Evolutionary conservation across 2,888 invertebrate species (phyloP).

Genomic region (Xanthostigma xanthostigma): DNA sequence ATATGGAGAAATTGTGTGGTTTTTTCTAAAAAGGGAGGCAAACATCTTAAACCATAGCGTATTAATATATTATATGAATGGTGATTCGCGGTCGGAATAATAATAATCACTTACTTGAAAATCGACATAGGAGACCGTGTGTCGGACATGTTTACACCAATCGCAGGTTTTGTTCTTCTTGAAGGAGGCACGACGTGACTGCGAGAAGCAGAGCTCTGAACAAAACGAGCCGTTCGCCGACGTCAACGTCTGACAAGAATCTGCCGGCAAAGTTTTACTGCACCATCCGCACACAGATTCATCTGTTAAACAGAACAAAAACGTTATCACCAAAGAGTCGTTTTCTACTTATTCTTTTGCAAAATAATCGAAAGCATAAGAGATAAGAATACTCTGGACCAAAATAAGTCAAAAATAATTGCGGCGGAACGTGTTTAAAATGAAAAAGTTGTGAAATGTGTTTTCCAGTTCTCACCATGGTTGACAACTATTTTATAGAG

Average conservation of each 20-base stretch:
- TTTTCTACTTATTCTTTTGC: too few species aligned
- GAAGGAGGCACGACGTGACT: constrained; percentile 76
- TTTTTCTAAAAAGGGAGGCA: too few species aligned
- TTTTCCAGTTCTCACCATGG: too few species aligned
- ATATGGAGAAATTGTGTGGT: too few species aligned
- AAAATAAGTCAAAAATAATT: too few species aligned
- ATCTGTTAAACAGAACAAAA: constrained; percentile 29
- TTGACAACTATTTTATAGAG: too few species aligned
- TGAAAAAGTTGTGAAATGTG: too few species aligned
- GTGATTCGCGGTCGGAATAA: not conserved
- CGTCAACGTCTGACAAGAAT: constrained; percentile 33
- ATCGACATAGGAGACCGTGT: constrained; percentile 83
- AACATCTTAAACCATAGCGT: too few species aligned
- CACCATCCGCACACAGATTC: constrained; percentile 56
- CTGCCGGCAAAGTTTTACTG: constrained; percentile 45
- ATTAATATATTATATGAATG: too few species aligned
- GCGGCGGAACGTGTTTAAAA: too few species aligned
- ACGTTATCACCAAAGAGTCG: not conserved
- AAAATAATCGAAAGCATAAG: too few species aligned
- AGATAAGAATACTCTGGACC: too few species aligned
- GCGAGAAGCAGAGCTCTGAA: constrained; percentile 81
- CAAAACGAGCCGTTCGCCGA: constrained; percentile 46
- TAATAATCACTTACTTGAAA: constrained; percentile 35
- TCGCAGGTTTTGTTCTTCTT: constrained; percentile 86
- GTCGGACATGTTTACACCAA: constrained; percentile 83